Percentiles rank a stretch among this genome's conserved stretches.
phyloP scores from a whole-genome alignment of 2,113 vertebrate genomes.

The Lucifuga dentata region DNA sequence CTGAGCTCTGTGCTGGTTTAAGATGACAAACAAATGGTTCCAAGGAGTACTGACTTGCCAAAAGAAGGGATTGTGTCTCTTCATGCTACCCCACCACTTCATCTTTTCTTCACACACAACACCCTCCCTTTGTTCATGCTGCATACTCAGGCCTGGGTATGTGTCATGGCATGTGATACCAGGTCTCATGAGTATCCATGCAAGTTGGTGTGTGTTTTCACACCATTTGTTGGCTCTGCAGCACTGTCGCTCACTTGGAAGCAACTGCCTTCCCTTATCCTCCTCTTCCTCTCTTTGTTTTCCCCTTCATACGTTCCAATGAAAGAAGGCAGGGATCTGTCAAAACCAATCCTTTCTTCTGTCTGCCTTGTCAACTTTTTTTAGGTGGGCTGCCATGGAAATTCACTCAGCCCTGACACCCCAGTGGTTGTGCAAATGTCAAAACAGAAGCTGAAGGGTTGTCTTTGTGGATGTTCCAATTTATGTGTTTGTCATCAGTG shows the following conservation, averaged over 20 bases:
- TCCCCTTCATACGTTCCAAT: constrained; percentile 63
- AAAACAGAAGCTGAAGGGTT: constrained; percentile 50
- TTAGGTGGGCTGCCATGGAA: constrained; percentile 50
- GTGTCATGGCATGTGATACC: constrained; percentile 56
- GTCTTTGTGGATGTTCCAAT: constrained; percentile 27
- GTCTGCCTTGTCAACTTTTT: constrained; percentile 63
- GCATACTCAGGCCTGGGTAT: constrained; percentile 32
- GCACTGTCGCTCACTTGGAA: constrained; percentile 51
- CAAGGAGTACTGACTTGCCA: constrained; percentile 44
- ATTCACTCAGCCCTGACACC: constrained; percentile 67
- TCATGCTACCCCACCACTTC: constrained; percentile 31
- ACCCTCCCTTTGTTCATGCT: constrained; percentile 29
- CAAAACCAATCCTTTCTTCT: constrained; percentile 64
- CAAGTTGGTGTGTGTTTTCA: constrained; percentile 60
- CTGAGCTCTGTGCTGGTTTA: constrained; percentile 68
- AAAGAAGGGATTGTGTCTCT: constrained; percentile 39
- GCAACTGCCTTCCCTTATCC: constrained; percentile 34
- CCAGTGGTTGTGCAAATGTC: constrained; percentile 60
- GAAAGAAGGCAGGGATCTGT: constrained; percentile 69
- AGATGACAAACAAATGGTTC: constrained; percentile 77
- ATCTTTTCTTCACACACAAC: constrained; percentile 35
- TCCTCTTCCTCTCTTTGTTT: constrained; percentile 62
- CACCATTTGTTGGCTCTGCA: constrained; percentile 46
- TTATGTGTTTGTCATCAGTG: constrained; percentile 3
- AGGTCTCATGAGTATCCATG: constrained; percentile 60